Evolutionary conservation across 2,797 vertebrate genomes (phyloP).

Genomic region (Rallus crepitans): DNA sequence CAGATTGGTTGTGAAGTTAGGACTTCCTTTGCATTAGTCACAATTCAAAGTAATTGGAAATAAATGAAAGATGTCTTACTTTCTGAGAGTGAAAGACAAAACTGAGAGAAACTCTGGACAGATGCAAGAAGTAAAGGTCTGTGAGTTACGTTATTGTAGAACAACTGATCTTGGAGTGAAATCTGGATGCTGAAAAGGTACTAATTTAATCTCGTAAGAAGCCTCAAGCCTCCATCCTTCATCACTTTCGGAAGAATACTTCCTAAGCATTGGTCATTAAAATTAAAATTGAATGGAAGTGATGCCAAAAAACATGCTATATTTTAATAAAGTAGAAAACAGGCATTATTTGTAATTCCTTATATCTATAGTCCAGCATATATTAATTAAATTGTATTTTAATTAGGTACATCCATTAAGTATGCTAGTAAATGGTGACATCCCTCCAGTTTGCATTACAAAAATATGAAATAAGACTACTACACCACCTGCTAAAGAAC

Average conservation of each 20-base stretch:
- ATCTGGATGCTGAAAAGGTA: background rate
- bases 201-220: background rate
- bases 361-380: background rate
- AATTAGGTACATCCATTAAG: background rate
- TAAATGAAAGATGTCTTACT: conserved; percentile 1
- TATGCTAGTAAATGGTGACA: conserved; percentile 16
- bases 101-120: background rate
- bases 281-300: background rate
- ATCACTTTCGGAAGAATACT: background rate
- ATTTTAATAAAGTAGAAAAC: background rate
- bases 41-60: background rate
- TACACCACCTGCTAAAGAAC: background rate
- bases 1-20: background rate
- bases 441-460: background rate
- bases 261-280: background rate
- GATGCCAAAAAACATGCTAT: background rate
- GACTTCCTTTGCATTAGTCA: background rate
- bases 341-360: background rate
- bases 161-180: background rate
- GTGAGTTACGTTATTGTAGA: background rate
- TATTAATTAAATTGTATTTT: background rate
- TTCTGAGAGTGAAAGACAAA: conserved; percentile 10
- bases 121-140: background rate
- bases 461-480: background rate
- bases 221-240: background rate